A percentile compares a stretch with the other conserved stretches of the same genome.
phyloP scores from a whole-genome alignment of 2,888 invertebrate species.

The Macrophya alboannulata region DNA sequence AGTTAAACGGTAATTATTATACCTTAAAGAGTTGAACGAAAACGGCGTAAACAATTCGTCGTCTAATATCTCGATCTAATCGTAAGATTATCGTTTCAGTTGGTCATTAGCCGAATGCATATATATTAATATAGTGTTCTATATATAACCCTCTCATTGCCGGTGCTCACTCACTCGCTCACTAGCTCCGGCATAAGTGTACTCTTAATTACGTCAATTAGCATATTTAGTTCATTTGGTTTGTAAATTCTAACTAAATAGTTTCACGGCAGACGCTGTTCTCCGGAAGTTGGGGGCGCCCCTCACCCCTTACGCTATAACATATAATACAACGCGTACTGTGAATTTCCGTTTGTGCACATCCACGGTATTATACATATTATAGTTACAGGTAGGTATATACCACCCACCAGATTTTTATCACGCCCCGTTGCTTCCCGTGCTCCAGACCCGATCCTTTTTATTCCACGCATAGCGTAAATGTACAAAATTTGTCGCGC shows the following conservation, averaged over 20 bases:
- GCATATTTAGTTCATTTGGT: slow-evolving; percentile 66
- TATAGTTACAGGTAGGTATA: background rate
- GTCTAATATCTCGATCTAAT: slow-evolving; percentile 24
- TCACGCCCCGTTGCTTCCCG: slow-evolving; percentile 48
- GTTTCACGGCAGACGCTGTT: slow-evolving; percentile 44
- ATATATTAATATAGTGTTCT: slow-evolving; percentile 33
- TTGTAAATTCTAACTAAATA: slow-evolving; percentile 64
- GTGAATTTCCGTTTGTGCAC: slow-evolving; percentile 50
- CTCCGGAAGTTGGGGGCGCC: slow-evolving; percentile 44
- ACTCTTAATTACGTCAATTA: slow-evolving; percentile 61
- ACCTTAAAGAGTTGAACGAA: slow-evolving; percentile 36
- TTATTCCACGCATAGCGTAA: background rate
- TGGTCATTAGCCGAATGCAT: slow-evolving; percentile 50
- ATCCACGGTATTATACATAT: background rate
- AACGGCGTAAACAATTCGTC: slow-evolving; percentile 24
- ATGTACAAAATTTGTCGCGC: background rate
- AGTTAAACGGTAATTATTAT: slow-evolving; percentile 2
- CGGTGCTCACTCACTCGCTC: background rate
- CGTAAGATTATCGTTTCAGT: slow-evolving; percentile 26
- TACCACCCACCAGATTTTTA: slow-evolving; percentile 36
- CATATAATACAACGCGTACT: slow-evolving; percentile 3
- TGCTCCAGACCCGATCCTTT: background rate
- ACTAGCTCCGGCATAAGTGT: background rate
- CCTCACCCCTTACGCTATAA: slow-evolving; percentile 8
- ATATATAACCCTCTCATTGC: slow-evolving; percentile 15